These are phyloP conservation scores for Timema cristinae DNA, from an alignment of 2,888 invertebrate genomes.

Conservation along the genomic window DNA sequence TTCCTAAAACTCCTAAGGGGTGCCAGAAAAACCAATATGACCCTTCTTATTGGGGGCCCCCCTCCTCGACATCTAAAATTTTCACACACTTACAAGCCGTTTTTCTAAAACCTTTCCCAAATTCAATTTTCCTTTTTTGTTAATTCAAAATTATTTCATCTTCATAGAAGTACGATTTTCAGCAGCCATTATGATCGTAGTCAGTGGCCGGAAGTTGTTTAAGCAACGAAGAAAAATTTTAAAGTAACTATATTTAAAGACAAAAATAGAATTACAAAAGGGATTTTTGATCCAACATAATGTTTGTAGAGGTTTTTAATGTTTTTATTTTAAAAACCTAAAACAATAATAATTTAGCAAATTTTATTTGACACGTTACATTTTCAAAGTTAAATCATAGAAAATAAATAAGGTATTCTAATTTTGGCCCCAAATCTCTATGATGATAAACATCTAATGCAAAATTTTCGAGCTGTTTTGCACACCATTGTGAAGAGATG, in stretches of 20 bases:
- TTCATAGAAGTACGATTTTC: slow-evolving; percentile 76
- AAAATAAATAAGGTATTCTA: too few relatives aligned
- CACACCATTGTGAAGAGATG: too few relatives aligned
- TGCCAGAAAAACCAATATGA: slow-evolving; percentile 92
- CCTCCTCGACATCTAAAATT: slow-evolving; percentile 67
- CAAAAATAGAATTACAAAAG: not conserved
- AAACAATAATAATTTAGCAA: too few relatives aligned
- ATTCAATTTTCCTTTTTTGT: slow-evolving; percentile 80
- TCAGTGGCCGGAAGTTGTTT: slow-evolving; percentile 12
- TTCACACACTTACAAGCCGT: slow-evolving; percentile 76
- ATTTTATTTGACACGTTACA: not conserved
- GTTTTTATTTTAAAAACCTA: too few relatives aligned
- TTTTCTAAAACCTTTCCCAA: slow-evolving; percentile 90
- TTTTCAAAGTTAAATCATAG: not conserved
- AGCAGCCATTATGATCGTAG: slow-evolving; percentile 37
- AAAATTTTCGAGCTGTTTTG: too few relatives aligned
- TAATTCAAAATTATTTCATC: slow-evolving; percentile 89
- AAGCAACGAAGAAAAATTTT: slow-evolving; percentile 9
- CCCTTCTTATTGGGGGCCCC: slow-evolving; percentile 70
- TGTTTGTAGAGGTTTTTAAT: not conserved
- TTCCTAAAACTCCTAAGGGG: slow-evolving; percentile 78
- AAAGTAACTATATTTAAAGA: not conserved
- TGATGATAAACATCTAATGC: too few relatives aligned
- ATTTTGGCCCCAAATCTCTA: too few relatives aligned
- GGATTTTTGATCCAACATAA: not conserved